A percentile compares a stretch with the other conserved stretches of the same genome.
Evolutionary conservation across 2,113 vertebrate species (phyloP).

Genomic region (Arenaria interpres): DNA sequence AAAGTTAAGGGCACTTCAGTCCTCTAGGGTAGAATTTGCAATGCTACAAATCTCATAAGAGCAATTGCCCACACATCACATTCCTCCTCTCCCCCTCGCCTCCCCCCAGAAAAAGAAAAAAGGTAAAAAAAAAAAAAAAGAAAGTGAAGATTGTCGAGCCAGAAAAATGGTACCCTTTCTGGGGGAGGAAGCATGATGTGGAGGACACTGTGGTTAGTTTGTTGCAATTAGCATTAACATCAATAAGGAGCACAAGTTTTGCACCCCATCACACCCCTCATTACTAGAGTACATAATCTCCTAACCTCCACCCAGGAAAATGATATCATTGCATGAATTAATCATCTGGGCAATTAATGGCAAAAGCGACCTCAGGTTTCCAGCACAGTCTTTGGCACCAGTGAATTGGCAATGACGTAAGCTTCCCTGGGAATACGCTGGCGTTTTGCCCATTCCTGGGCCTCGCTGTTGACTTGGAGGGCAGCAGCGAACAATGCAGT

Average conservation of each 20-base stretch:
- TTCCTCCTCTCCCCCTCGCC: too few relatives aligned
- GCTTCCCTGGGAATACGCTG: not conserved
- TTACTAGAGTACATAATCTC: not conserved
- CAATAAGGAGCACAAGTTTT: not conserved
- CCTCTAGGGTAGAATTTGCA: not conserved
- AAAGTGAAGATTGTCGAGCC: not conserved
- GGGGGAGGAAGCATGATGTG: not conserved
- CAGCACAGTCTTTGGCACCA: constrained; percentile 26
- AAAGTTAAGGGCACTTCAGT: not conserved
- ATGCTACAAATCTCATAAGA: not conserved
- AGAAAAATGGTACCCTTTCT: not conserved
- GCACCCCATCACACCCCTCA: not conserved
- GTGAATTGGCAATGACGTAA: constrained; percentile 10
- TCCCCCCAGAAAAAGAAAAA: too few relatives aligned
- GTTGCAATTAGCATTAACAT: not conserved
- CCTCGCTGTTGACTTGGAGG: not conserved
- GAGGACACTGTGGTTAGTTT: not conserved
- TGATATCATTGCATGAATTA: constrained; percentile 45
- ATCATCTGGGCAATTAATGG: constrained; percentile 45
- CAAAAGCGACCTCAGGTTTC: constrained; percentile 37
- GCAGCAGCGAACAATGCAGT: constrained; percentile 35
- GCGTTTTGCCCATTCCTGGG: not conserved
- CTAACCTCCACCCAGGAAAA: constrained; percentile 30
- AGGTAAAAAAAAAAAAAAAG: rapidly evolving
- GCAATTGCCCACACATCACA: not conserved